Base-by-base conservation (phyloP, 2,113 vertebrate genomes). In the Butastur rufipennis region DNA sequence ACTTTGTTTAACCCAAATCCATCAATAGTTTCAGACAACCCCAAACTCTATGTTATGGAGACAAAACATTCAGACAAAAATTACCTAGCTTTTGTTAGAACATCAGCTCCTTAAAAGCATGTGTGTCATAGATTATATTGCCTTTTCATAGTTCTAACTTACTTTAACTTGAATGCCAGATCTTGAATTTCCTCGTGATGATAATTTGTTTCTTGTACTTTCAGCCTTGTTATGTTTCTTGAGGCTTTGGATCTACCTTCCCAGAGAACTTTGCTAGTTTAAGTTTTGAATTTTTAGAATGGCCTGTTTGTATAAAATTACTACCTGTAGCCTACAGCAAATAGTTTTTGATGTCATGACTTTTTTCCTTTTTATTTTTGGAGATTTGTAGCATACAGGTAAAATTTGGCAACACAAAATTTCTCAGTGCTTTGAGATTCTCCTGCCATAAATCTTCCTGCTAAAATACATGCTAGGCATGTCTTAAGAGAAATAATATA, bases 401-500 rank as follows among this genome's bases (percentile, higher is more conserved):
- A 91, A 92, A 86, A 88, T 42, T 47, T 50, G 73, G 23, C 16
- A 25, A 86, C 6, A 56, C 23, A 67, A 68, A 88, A 90, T 71
- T 83, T 96, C 58, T 68, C 83, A 42, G 53, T 66, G 36, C 20
- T 96, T 94, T 94, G 55, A 82, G 81, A 89, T 80, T 82, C 45
- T 93, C 56, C 40, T 87, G 66, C 45, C 40, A 43, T 93, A 95
- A 90, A 65, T 91, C 50, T 80, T 85, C 36, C 70, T 77, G 42
- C 32, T 88, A 86, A 95, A 93, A 89, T 90, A 96, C 63, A 55
- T 55, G 16, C 38, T 82, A 85, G 23, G 26, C 63, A 88, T 62
- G 75, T 88, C 93, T 97, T 93, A 85, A 82, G 86, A 96, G 87
- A 95, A 94, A 91, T 97, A 55, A 66, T 88, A 63, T 40, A 83